Evolutionary conservation across 2,888 invertebrate species (phyloP).

Genomic region (Epistrophella euchroma): DNA sequence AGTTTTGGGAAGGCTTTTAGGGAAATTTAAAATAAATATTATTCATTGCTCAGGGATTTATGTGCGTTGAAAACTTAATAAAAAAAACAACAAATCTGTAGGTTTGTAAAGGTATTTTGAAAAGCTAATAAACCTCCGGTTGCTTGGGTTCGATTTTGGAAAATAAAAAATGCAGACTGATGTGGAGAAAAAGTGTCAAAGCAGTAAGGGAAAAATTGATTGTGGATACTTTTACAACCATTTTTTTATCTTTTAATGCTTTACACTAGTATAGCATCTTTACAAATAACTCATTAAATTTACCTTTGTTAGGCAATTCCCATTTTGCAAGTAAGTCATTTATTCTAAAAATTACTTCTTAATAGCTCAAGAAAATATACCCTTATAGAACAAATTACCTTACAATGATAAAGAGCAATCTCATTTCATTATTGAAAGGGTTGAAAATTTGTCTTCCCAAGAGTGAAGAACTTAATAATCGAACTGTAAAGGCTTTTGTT

Average conservation of each 20-base stretch:
- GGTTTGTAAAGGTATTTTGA: not conserved
- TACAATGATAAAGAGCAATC: constrained; percentile 9
- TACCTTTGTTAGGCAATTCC: not conserved
- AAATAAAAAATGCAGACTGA: not conserved
- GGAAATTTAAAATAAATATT: constrained; percentile 65
- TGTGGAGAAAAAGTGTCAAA: not conserved
- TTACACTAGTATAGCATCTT: not conserved
- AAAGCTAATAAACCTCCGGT: not conserved
- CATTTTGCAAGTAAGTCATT: not conserved
- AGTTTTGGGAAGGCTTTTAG: constrained; percentile 38
- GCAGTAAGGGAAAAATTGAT: not conserved
- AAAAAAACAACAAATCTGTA: not conserved
- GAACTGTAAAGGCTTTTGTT: constrained; percentile 1
- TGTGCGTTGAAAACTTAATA: no score
- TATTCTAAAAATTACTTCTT: not conserved
- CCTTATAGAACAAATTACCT: not conserved
- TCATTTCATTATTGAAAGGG: constrained; percentile 9
- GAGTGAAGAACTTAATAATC: constrained; percentile 2
- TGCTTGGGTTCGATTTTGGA: not conserved
- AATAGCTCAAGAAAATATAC: not conserved
- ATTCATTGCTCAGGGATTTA: constrained; percentile 1
- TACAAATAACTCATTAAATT: not conserved
- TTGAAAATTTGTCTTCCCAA: constrained; percentile 3
- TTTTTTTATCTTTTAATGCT: not conserved
- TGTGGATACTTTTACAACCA: not conserved